These are phyloP conservation scores for Ianthella basta DNA, from an alignment of 37 sponge, comb jelly and placozoan genomes.

Conservation along the genomic window DNA sequence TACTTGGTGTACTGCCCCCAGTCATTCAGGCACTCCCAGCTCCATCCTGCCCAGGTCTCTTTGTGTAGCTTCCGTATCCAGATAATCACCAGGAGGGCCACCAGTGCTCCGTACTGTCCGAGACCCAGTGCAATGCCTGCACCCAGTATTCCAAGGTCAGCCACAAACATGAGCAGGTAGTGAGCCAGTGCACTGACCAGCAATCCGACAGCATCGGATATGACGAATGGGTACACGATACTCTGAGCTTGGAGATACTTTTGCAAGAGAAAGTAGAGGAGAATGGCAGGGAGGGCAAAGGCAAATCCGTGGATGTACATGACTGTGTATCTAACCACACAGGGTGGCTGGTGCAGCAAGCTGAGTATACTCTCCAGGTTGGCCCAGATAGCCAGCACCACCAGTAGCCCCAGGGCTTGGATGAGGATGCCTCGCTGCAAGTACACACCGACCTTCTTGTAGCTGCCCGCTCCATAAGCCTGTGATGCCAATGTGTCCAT, in stretches of 20 bases:
- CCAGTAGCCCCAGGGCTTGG: conserved; percentile 19
- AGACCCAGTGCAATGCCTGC: conserved; percentile 22
- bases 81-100: conserved; percentile 39
- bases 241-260: conserved; percentile 71
- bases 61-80: conserved; percentile 49
- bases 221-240: conserved; percentile 52
- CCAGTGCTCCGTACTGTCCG: not conserved
- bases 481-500: conserved; percentile 41
- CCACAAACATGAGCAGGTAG: conserved; percentile 39
- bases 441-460: conserved; percentile 59
- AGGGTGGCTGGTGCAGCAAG: conserved; percentile 50
- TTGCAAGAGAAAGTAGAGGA: conserved; percentile 43
- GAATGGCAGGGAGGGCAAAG: not conserved
- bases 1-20: conserved; percentile 58
- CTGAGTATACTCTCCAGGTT: conserved; percentile 66
- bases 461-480: conserved; percentile 71
- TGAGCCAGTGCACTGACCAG: conserved; percentile 36
- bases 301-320: conserved; percentile 2
- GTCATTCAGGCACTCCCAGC: conserved; percentile 54
- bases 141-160: conserved; percentile 31
- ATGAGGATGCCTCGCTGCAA: conserved; percentile 67
- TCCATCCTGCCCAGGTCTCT: conserved; percentile 73
- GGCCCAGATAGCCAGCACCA: conserved; percentile 46
- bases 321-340: conserved; percentile 48
- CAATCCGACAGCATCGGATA: conserved; percentile 14